These are phyloP conservation scores for Metallyticus violacea DNA, from an alignment of 2,888 invertebrate genomes.

Conservation along the genomic window DNA sequence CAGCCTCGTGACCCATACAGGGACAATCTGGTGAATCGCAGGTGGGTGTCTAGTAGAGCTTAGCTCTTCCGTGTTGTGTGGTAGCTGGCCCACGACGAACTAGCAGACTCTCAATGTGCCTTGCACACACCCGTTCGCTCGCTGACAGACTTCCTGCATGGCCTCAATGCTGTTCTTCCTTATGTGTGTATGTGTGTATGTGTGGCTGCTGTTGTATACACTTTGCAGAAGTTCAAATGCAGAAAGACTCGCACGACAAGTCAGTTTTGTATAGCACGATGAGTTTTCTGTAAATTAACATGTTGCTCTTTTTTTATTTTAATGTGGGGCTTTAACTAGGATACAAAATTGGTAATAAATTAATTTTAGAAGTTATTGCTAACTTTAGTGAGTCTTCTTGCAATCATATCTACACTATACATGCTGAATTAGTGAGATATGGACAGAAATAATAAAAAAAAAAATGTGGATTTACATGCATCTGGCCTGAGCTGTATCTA, in stretches of 20 bases:
- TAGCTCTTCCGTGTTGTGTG: conserved; percentile 5
- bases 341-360: not conserved
- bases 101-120: conserved; percentile 10
- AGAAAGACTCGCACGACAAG: conserved; percentile 26
- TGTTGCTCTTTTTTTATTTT: not conserved
- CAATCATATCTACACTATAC: not conserved
- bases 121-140: not conserved
- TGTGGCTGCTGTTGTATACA: not conserved
- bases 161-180: conserved; percentile 9
- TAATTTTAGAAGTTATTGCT: not conserved
- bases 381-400: conserved; percentile 7
- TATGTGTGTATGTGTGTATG: not conserved
- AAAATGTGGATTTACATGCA: not conserved
- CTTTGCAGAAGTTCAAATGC: conserved; percentile 18
- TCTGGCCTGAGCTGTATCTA: not conserved
- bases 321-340: not conserved
- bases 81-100: conserved; percentile 21
- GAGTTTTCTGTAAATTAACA: not conserved
- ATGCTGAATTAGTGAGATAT: conserved; percentile 13
- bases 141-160: not conserved
- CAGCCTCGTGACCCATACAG: conserved; percentile 96
- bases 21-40: conserved; percentile 98
- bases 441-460: not conserved
- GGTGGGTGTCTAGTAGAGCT: conserved; percentile 60
- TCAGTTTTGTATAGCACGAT: not conserved